Evolutionary conservation across 2,888 invertebrate species (phyloP).

Genomic region (Eupsilia transversa): DNA sequence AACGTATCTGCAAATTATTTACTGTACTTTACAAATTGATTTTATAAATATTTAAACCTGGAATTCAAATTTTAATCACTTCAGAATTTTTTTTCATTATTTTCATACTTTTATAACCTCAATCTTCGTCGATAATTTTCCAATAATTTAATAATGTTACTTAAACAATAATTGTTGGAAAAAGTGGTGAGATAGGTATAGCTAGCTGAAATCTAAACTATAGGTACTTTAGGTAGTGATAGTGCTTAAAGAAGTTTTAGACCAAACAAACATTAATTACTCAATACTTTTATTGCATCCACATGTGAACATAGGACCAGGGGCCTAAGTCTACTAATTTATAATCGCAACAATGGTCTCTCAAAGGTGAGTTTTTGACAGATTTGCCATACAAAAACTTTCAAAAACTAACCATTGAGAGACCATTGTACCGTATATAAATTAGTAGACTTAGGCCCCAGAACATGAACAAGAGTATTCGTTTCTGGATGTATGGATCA

Average conservation of each 20-base stretch:
- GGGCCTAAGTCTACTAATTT: no score
- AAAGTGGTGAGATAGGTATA: neutral
- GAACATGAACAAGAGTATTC: neutral
- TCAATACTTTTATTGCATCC: no score
- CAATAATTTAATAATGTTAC: neutral
- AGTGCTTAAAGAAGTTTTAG: neutral
- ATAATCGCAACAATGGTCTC: no score
- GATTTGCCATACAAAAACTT: no score
- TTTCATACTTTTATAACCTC: neutral
- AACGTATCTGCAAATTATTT: neutral
- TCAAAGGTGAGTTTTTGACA: no score
- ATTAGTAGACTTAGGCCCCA: no score
- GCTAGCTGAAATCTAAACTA: neutral
- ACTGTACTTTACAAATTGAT: neutral
- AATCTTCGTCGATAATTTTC: neutral
- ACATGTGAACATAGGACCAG: no score
- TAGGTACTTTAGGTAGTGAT: neutral
- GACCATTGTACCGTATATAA: no score
- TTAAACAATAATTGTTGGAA: neutral
- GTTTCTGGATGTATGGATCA: neutral
- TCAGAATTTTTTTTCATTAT: neutral
- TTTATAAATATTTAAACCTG: neutral
- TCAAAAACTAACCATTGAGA: no score
- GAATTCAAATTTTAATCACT: neutral
- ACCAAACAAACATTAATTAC: neutral